Evolutionary conservation across 2,888 invertebrate genomes (phyloP).

Genomic region (Nipponacmea schrenckii): DNA sequence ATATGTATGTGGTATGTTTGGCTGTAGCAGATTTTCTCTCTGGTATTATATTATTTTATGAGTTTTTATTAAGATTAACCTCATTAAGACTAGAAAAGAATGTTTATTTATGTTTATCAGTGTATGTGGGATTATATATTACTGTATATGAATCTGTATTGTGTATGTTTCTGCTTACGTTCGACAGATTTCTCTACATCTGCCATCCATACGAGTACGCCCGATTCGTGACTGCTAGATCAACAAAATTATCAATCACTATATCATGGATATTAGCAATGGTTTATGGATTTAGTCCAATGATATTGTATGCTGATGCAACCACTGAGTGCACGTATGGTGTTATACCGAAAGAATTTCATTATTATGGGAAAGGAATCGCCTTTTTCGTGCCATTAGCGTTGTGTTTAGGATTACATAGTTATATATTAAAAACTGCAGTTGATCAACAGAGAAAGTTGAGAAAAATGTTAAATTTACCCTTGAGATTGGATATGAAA

Average conservation of each 20-base stretch:
- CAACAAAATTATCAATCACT: neutral
- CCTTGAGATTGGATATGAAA: neutral
- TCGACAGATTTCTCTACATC: neutral
- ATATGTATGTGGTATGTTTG: conserved; percentile 31
- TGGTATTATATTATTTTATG: neutral
- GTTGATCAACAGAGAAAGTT: neutral
- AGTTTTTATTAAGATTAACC: conserved; percentile 4
- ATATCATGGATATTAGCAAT: neutral
- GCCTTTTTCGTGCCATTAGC: neutral
- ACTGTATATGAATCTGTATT: conserved; percentile 1
- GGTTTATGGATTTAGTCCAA: conserved; percentile 1
- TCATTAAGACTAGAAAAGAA: neutral
- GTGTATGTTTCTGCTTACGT: neutral
- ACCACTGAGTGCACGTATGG: neutral
- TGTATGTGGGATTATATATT: neutral
- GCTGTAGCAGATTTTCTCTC: conserved; percentile 30
- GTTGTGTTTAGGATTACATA: neutral
- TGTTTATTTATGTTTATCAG: conserved; percentile 2
- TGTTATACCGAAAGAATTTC: conserved; percentile 1
- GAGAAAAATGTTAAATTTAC: neutral
- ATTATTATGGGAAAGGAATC: neutral
- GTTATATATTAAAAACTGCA: neutral
- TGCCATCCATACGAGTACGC: neutral
- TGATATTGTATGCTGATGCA: neutral
- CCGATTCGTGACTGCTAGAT: neutral